Conservation (phyloP, 2,797 vertebrate species). For the Enteromius fasciolatus region DNA sequence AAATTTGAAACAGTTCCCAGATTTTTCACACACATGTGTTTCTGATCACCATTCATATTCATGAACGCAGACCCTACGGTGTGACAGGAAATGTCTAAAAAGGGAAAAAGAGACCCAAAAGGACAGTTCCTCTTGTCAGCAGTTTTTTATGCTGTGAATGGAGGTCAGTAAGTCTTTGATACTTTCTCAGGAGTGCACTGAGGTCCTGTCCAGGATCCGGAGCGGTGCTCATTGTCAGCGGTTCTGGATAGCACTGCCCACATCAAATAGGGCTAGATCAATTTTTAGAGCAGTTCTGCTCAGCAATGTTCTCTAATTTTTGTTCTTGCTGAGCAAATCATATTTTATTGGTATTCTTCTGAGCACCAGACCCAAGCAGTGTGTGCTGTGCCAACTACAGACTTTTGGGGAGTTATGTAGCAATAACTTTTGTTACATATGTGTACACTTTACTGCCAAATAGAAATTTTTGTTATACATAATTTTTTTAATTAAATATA, state of each 20-base stretch:
- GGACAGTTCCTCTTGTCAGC: constrained; percentile 56
- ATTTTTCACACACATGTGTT: constrained; percentile 57
- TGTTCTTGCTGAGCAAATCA: constrained; percentile 19
- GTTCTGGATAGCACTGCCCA: constrained; percentile 17
- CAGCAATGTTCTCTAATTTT: background rate
- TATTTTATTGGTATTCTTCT: constrained; percentile 26
- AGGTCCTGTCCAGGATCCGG: constrained; percentile 15
- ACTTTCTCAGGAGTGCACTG: constrained; percentile 37
- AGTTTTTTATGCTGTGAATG: constrained; percentile 53
- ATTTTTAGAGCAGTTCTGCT: constrained; percentile 4
- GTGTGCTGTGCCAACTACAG: background rate
- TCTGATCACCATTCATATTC: constrained; percentile 56
- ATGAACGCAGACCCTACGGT: constrained; percentile 36
- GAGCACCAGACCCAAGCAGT: background rate
- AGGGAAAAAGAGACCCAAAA: constrained; percentile 47
- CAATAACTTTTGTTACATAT: background rate
- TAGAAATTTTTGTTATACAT: background rate
- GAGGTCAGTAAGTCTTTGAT: constrained; percentile 52
- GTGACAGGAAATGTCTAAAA: constrained; percentile 56
- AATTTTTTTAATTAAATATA: background rate
- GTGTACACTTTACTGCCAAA: background rate
- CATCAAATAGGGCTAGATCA: constrained; percentile 2
- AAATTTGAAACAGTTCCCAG: constrained; percentile 42
- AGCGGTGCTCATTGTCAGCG: constrained; percentile 26
- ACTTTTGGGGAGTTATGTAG: background rate